phyloP scores from a whole-genome alignment of 2,113 vertebrate genomes.

The Sakesphorus luctuosus region DNA sequence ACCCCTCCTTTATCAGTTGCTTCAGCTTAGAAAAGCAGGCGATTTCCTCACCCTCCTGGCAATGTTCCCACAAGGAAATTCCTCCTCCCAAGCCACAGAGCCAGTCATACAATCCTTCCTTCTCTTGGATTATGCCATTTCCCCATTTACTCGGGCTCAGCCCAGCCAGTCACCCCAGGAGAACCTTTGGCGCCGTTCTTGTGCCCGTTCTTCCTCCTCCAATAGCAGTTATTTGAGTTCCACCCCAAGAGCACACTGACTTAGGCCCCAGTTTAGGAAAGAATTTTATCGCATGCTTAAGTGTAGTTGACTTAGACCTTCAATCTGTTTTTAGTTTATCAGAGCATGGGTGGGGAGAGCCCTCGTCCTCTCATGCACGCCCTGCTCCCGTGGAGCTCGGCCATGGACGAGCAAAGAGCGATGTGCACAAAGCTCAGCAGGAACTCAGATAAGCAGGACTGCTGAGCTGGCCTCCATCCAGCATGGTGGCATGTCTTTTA shows the following conservation, averaged over 20 bases:
- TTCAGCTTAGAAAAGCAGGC: slow-evolving; percentile 21
- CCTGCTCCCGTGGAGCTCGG: neutral
- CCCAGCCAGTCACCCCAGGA: neutral
- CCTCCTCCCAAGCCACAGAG: neutral
- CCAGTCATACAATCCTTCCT: neutral
- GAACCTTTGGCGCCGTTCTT: slow-evolving; percentile 8
- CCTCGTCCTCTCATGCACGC: rapidly evolving
- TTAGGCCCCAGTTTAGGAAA: slow-evolving; percentile 42
- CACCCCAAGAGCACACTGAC: slow-evolving; percentile 33
- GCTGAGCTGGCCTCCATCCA: neutral
- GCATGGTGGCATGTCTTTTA: neutral
- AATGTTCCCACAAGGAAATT: neutral
- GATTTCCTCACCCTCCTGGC: slow-evolving; percentile 48
- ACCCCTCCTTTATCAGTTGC: neutral
- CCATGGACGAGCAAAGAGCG: neutral
- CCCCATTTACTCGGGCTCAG: neutral
- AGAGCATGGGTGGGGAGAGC: neutral
- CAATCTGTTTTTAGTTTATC: slow-evolving; percentile 37
- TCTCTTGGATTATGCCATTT: neutral
- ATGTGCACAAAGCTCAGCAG: neutral
- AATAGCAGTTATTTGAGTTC: slow-evolving; percentile 19
- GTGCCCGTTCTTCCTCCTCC: neutral
- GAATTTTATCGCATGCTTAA: slow-evolving; percentile 42
- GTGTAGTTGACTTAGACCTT: neutral
- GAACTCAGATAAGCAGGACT: neutral